Conservation (phyloP, 23 tunicate genomes). For the Ciona savignyi region DNA sequence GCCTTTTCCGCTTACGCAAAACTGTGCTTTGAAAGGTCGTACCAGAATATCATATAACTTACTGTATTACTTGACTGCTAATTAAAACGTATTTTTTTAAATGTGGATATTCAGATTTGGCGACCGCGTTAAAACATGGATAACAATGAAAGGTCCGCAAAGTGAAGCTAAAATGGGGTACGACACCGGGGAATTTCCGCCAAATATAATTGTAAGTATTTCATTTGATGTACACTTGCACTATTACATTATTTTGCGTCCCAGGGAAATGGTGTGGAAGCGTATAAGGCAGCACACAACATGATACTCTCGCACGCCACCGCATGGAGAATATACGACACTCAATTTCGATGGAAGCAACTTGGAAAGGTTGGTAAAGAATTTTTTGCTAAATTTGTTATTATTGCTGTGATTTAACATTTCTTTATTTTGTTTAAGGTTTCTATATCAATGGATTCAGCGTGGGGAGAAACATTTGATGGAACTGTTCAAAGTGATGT, state of each 20-base stretch:
- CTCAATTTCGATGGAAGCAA: slow-evolving; percentile 44
- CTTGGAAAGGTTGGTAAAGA: slow-evolving; percentile 70
- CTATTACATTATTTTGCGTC: too few species aligned
- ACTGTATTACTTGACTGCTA: too few species aligned
- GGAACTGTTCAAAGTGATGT: slow-evolving; percentile 48
- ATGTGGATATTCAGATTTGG: slow-evolving; percentile 54
- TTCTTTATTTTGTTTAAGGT: slow-evolving; percentile 19
- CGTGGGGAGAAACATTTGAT: slow-evolving; percentile 88
- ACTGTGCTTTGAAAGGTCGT: slow-evolving; percentile 42
- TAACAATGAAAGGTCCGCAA: slow-evolving; percentile 78
- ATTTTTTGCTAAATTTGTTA: too few species aligned
- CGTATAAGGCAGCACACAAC: slow-evolving; percentile 77
- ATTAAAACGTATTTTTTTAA: too few species aligned
- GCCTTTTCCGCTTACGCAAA: slow-evolving; percentile 60
- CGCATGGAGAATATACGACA: slow-evolving; percentile 71
- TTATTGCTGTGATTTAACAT: too few species aligned
- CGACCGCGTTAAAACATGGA: slow-evolving; percentile 90
- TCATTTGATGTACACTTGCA: too few species aligned
- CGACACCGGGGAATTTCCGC: slow-evolving; percentile 86
- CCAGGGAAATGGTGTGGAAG: slow-evolving; percentile 51
- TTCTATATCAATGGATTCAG: slow-evolving; percentile 76
- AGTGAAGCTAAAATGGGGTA: slow-evolving; percentile 64
- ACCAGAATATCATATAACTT: background rate
- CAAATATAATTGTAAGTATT: slow-evolving; percentile 38
- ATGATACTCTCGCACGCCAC: slow-evolving; percentile 95